Evolutionary conservation across 2,113 vertebrate genomes (phyloP), one percentile per base, ranked within the genome.

Genomic region (Struthidea cinerea): DNA sequence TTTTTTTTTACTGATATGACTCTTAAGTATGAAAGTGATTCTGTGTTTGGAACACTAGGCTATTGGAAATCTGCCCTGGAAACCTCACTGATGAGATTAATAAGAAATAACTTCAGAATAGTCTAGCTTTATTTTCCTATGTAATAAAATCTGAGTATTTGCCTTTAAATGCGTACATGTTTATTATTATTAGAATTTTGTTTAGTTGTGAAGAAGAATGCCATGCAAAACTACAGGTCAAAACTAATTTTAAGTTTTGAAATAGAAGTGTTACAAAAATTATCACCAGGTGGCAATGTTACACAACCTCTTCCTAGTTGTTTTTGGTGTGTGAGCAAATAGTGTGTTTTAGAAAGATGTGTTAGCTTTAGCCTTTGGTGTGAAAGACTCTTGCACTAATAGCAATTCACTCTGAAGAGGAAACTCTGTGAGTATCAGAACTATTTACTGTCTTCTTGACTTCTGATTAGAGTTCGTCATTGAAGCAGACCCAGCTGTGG

Each of bases 201-300:
- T 42, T 63, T 87, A 26, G 7, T 32, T 27, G 16, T 77, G 44
- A 49, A 79, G 50, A 84, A 73, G 20, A 87, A 56, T 49, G 19
- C 9, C 23, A 22, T 46, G 3, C 28, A 67, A 39, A 55, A 42
- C 39, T 53, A 35, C 14, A 61, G 21, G 39, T 61, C 18, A 73
- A 76, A 87, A 61, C 39, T 26, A 33, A 16, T 76, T 70, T 87
- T 49, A 63, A 20, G 32, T 75, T 95, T 90, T 59, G 12, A 69
- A 87, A 61, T n/a, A 50, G 50, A 85, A 80, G 50, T 88, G 37
- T 50, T 91, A 86, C 32, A 11, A 33, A 78, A 89, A n/a, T 10
- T 46, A 56, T 93, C 95, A 84, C 78, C 63, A 93, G 94, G 68
- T 90, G 95, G 94, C 92, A 94, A 88, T 90, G 42, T 95, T 77